Percentiles rank a stretch among this genome's conserved stretches.
Conservation (phyloP, 2,888 invertebrate genomes). For the Stenolophus ochropezus region DNA sequence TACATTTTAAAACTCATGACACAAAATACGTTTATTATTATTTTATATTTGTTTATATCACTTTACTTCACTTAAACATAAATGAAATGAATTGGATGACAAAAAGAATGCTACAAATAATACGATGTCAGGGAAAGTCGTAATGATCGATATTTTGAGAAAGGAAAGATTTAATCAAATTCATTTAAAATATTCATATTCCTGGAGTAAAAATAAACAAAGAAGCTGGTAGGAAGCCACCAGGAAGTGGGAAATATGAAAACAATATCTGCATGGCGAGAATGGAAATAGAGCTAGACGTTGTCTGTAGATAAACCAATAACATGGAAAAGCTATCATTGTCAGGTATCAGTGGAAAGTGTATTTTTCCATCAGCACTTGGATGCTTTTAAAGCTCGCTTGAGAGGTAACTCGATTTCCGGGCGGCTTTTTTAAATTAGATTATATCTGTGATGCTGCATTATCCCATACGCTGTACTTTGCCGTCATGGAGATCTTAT, state of each 20-base stretch:
- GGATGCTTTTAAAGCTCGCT: constrained; percentile 45
- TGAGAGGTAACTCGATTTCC: constrained; percentile 40
- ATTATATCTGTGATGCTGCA: constrained; percentile 22
- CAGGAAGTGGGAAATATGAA: background rate
- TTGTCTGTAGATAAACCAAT: constrained; percentile 45
- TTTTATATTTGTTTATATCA: too few species aligned
- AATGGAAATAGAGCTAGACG: constrained; percentile 21
- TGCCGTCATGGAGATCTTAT: background rate
- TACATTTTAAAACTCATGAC: background rate
- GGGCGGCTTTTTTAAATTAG: constrained; percentile 38
- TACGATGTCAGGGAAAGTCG: background rate
- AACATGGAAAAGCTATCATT: constrained; percentile 51
- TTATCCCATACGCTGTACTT: background rate
- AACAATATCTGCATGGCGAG: background rate
- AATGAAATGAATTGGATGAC: too few species aligned
- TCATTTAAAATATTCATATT: background rate
- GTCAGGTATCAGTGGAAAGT: constrained; percentile 47
- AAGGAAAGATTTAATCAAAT: background rate
- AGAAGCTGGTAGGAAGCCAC: background rate
- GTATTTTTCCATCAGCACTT: constrained; percentile 53
- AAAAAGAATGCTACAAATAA: background rate
- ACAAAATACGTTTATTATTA: too few species aligned
- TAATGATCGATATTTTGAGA: background rate
- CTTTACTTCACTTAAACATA: too few species aligned
- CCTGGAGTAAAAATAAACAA: background rate